Percentiles rank a stretch among this genome's conserved stretches.
These are phyloP conservation scores for Pardosa pseudoannulata DNA, from an alignment of 2,888 invertebrate species.

Conservation along the genomic window DNA sequence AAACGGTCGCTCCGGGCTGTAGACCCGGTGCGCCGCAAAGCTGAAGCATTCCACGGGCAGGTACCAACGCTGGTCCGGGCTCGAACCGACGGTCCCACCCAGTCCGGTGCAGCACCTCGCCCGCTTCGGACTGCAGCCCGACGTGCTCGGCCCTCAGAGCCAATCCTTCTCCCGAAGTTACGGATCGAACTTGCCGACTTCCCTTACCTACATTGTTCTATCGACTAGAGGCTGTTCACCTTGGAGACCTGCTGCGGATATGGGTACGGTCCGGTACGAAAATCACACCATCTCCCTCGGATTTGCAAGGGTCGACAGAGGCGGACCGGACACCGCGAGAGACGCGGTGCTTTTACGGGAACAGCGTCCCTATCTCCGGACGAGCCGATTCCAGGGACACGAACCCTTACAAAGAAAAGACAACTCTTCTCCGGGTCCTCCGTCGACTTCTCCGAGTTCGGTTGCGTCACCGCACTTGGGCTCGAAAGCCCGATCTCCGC, in stretches of 20 bases:
- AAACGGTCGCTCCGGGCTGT: too few species aligned
- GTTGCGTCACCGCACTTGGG: too few species aligned
- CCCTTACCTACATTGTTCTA: conserved; percentile 84
- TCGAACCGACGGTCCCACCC: too few species aligned
- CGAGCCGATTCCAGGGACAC: conserved; percentile 78
- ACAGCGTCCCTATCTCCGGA: conserved; percentile 77
- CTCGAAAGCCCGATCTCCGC: too few species aligned
- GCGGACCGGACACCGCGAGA: conserved; percentile 7
- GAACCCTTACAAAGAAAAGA: conserved; percentile 79
- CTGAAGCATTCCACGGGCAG: too few species aligned
- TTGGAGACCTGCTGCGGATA: conserved; percentile 87
- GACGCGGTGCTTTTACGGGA: background rate
- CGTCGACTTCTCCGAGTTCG: too few species aligned
- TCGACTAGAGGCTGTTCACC: conserved; percentile 84
- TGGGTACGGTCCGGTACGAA: conserved; percentile 76
- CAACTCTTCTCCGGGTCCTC: conserved; percentile 79
- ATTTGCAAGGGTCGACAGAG: too few species aligned
- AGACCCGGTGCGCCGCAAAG: too few species aligned
- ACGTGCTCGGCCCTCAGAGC: conserved; percentile 84
- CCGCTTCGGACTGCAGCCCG: too few species aligned
- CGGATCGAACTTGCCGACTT: conserved; percentile 83
- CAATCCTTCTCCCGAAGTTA: conserved; percentile 84
- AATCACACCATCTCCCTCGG: conserved; percentile 68
- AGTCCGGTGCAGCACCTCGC: too few species aligned
- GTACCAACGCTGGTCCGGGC: too few species aligned